Conservation (phyloP, 2,797 vertebrate species). For the Urophycis tenuis region DNA sequence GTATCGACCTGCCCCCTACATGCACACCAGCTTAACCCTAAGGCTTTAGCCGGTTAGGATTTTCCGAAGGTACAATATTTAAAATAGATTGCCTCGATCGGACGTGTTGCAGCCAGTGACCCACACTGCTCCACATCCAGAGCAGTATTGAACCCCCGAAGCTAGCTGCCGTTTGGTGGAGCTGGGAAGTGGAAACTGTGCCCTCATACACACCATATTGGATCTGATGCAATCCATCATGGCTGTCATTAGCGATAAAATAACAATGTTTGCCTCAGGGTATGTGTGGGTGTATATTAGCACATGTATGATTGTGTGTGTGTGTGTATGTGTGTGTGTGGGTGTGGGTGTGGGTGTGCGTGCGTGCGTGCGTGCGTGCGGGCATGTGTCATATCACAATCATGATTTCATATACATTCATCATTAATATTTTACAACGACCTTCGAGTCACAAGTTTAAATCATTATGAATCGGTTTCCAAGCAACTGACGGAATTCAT, state of each 20-base stretch:
- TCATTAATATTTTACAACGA: slow-evolving; percentile 40
- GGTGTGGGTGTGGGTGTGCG: not conserved
- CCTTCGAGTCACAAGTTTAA: slow-evolving; percentile 47
- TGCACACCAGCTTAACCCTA: not conserved
- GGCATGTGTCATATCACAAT: slow-evolving; percentile 31
- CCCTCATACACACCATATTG: not conserved
- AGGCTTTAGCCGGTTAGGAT: not conserved
- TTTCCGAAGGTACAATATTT: slow-evolving; percentile 1
- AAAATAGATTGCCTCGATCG: not conserved
- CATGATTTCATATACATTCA: slow-evolving; percentile 11
- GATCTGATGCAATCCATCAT: slow-evolving; percentile 29
- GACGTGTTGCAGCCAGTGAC: not conserved
- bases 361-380: not conserved
- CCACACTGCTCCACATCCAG: not conserved
- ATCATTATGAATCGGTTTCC: slow-evolving; percentile 49
- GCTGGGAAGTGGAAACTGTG: not conserved
- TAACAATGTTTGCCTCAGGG: slow-evolving; percentile 19
- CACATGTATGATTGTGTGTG: not conserved
- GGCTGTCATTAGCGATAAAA: slow-evolving; percentile 21
- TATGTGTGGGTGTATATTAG: not conserved
- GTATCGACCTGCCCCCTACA: not conserved
- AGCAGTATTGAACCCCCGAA: not conserved
- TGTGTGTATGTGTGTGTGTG: not conserved
- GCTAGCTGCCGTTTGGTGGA: not conserved
- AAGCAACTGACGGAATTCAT: slow-evolving; percentile 23